Conservation (phyloP, 2,797 vertebrate genomes). For the Megaceryle alcyon region DNA sequence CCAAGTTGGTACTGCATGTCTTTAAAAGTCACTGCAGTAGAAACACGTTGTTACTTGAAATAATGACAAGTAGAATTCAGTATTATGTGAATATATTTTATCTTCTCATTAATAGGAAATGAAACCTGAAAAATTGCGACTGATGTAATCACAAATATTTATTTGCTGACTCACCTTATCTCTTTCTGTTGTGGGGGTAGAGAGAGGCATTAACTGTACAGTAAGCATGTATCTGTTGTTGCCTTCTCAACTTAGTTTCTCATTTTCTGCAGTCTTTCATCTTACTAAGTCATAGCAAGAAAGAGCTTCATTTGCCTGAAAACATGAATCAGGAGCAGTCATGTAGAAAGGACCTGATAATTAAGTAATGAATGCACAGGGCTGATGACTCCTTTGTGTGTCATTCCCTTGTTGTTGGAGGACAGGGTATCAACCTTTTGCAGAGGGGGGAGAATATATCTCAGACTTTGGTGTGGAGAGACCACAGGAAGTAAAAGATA, state of each 20-base stretch:
- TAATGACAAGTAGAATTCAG: neutral
- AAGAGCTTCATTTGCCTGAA: slow-evolving; percentile 39
- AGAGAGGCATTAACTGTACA: neutral
- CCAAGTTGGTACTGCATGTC: neutral
- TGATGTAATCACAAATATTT: neutral
- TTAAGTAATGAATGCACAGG: slow-evolving; percentile 11
- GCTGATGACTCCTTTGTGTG: slow-evolving; percentile 5
- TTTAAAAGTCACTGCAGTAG: neutral
- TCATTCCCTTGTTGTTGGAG: neutral
- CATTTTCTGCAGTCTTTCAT: neutral
- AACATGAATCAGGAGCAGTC: neutral
- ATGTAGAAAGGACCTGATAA: slow-evolving; percentile 15
- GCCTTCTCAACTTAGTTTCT: neutral
- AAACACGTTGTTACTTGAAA: accelerated
- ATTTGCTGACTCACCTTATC: neutral
- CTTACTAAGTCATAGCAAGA: neutral
- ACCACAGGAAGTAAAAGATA: neutral
- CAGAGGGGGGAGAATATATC: neutral
- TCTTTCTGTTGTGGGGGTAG: neutral
- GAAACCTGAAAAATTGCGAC: neutral
- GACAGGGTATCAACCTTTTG: neutral
- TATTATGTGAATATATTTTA: neutral
- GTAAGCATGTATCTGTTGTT: neutral
- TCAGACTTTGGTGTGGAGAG: neutral
- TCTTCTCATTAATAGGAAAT: neutral